Conservation (phyloP, 2,113 vertebrate genomes). For the Trematomus loennbergii region DNA sequence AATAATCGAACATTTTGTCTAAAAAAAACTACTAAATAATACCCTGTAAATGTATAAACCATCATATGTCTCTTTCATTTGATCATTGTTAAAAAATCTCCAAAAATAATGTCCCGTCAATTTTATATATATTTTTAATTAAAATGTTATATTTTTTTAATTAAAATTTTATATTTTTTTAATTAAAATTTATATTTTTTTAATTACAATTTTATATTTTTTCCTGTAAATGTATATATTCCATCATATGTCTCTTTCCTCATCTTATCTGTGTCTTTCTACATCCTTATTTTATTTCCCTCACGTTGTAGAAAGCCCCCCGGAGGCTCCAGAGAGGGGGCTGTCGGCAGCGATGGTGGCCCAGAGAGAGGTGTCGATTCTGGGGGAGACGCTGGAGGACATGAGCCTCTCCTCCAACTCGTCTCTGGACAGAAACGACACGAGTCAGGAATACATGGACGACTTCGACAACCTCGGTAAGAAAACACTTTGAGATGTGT, state of each 20-base stretch:
- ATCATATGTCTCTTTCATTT: no score
- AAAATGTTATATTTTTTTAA: no score
- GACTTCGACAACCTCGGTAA: conserved; percentile 88
- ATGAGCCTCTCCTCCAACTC: conserved; percentile 95
- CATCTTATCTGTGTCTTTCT: background rate
- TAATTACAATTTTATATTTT: no score
- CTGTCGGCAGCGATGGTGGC: background rate
- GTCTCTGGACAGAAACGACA: conserved; percentile 92
- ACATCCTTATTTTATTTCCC: background rate
- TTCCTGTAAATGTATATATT: background rate
- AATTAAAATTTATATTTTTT: no score
- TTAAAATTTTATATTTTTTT: no score
- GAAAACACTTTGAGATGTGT: background rate
- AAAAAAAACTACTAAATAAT: no score
- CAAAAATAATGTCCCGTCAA: no score
- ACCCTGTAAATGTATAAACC: no score
- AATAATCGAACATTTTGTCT: no score
- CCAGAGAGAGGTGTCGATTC: conserved; percentile 76
- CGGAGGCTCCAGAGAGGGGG: conserved; percentile 46
- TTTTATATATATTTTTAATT: no score
- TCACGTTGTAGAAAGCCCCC: conserved; percentile 22
- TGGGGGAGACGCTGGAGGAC: conserved; percentile 92
- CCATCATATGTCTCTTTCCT: background rate
- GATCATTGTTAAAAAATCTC: no score
- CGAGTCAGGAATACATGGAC: conserved; percentile 95